A percentile compares a stretch with the other conserved stretches of the same genome.
phyloP scores from a whole-genome alignment of 2,113 vertebrate species.

The Cynocephalus volans region DNA sequence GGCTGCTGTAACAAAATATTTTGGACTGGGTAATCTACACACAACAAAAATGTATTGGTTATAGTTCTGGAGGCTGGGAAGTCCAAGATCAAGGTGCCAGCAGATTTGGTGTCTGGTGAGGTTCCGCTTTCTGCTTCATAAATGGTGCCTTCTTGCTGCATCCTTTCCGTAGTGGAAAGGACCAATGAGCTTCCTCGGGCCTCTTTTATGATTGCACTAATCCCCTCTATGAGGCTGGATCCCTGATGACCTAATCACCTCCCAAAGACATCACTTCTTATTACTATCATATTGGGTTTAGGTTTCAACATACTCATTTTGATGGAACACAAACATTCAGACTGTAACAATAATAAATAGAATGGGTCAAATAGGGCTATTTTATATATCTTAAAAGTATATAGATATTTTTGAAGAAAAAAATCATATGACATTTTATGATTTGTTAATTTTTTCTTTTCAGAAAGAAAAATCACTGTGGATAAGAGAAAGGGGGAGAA shows the following conservation, averaged over 20 bases:
- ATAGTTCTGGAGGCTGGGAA: not conserved
- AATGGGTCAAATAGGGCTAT: not conserved
- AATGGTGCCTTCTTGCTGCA: not conserved
- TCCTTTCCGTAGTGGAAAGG: not conserved
- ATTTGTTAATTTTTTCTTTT: not conserved
- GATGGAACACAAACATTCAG: not conserved
- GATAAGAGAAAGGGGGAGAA: not conserved
- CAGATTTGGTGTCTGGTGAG: rapidly evolving
- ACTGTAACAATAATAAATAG: not conserved
- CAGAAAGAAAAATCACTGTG: not conserved
- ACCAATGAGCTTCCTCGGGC: rapidly evolving
- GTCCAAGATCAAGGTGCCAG: not conserved
- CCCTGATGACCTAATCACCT: too few species aligned
- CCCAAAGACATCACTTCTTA: not conserved
- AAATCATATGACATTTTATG: not conserved
- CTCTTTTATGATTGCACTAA: not conserved
- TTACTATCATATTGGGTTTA: too few species aligned
- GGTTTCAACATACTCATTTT: not conserved
- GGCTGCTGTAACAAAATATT: not conserved
- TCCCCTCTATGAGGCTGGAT: not conserved
- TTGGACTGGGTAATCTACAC: not conserved
- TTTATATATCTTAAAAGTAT: not conserved
- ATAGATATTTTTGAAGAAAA: not conserved
- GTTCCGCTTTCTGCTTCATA: not conserved
- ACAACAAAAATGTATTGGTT: not conserved